Percentiles rank a stretch among this genome's conserved stretches.
phyloP scores from a whole-genome alignment of 2,888 invertebrate species.

The Hermaeophaga mercurialis region DNA sequence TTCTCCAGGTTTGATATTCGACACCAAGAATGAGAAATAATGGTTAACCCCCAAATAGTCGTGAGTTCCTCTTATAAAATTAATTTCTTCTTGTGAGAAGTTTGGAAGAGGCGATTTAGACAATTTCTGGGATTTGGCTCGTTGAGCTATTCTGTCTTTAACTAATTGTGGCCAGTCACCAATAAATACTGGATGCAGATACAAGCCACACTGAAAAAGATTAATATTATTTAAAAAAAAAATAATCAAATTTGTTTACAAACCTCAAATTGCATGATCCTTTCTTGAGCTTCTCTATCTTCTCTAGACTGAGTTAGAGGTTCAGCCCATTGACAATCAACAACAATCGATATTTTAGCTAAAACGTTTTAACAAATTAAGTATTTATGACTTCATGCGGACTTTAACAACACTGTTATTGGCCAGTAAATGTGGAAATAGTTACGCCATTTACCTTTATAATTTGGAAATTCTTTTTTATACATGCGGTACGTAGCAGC shows the following conservation, averaged over 20 bases:
- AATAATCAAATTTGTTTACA: background rate
- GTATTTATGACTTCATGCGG: too few species aligned
- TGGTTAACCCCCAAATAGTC: constrained; percentile 79
- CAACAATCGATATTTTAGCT: constrained; percentile 24
- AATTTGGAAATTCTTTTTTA: constrained; percentile 57
- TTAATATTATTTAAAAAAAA: background rate
- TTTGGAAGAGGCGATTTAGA: constrained; percentile 65
- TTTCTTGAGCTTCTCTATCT: constrained; percentile 22
- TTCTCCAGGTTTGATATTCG: background rate
- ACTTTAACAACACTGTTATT: too few species aligned
- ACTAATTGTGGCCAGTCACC: constrained; percentile 72
- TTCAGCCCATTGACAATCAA: constrained; percentile 14
- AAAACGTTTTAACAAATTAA: constrained; percentile 3
- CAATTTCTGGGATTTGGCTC: constrained; percentile 3
- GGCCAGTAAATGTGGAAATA: background rate
- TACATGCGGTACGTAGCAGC: constrained; percentile 69
- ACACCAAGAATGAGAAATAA: constrained; percentile 67
- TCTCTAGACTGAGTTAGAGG: constrained; percentile 8
- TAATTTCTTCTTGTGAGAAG: constrained; percentile 66
- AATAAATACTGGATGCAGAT: constrained; percentile 64
- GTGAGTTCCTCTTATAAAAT: constrained; percentile 60
- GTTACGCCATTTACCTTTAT: constrained; percentile 34
- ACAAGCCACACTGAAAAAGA: constrained; percentile 32
- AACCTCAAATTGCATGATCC: constrained; percentile 22
- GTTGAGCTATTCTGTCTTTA: constrained; percentile 61